Evolutionary conservation across 2,797 vertebrate species (phyloP).

Genomic region (Erethizon dorsatum): DNA sequence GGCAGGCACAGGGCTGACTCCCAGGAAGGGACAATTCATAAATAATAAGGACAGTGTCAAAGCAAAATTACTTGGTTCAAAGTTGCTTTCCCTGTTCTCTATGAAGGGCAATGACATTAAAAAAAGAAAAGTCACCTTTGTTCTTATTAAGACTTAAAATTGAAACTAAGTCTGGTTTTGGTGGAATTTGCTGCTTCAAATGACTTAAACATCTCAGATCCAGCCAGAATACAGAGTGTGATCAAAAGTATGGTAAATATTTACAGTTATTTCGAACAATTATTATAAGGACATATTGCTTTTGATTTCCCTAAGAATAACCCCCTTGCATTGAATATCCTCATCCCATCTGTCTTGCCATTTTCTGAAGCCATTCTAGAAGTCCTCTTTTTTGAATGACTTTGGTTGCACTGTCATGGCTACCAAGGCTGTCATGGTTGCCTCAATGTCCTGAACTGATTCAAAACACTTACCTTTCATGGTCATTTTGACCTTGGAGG

Average conservation of each 20-base stretch:
- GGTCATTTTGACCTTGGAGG: neutral
- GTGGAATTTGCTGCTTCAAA: neutral
- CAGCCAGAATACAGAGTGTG: neutral
- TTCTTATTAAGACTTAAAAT: conserved; percentile 23
- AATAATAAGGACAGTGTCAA: neutral
- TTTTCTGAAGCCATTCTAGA: neutral
- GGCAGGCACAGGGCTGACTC: neutral
- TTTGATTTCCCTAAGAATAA: neutral
- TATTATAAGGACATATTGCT: neutral
- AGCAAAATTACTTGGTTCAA: neutral
- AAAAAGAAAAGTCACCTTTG: neutral
- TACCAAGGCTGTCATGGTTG: neutral
- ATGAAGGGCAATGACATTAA: neutral
- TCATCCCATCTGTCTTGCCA: neutral
- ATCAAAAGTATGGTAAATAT: neutral
- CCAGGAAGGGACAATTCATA: neutral
- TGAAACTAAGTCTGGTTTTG: neutral
- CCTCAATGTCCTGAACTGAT: neutral
- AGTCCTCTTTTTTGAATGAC: neutral
- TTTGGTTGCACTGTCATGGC: neutral
- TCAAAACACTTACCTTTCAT: neutral
- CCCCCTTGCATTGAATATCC: neutral
- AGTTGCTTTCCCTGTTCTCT: neutral
- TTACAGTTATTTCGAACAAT: neutral
- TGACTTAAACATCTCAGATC: neutral